Conservation (phyloP, 2,113 vertebrate species). For the Brienomyrus brachyistius region DNA sequence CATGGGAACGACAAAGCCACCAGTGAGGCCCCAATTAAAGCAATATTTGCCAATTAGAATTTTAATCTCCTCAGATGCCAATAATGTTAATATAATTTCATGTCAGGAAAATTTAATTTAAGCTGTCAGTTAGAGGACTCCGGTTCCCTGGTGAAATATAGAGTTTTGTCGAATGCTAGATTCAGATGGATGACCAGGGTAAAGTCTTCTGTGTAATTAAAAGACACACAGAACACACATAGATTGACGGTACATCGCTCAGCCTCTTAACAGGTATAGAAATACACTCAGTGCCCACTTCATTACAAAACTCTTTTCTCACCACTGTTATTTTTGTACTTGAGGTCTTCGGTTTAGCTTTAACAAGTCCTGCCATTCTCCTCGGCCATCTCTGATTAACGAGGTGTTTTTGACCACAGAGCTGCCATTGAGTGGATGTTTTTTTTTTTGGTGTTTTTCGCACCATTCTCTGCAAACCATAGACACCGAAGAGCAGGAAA, state of each 20-base stretch:
- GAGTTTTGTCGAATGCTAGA: not conserved
- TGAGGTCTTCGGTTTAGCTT: not conserved
- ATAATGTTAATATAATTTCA: constrained; percentile 12
- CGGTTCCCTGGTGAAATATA: not conserved
- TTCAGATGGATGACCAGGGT: not conserved
- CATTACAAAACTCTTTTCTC: not conserved
- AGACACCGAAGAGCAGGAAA: not conserved
- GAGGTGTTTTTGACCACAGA: not conserved
- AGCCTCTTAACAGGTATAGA: not conserved
- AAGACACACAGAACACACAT: not conserved
- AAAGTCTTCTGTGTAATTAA: not conserved
- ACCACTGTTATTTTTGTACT: not conserved
- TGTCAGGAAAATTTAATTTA: not conserved
- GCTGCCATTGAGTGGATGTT: not conserved
- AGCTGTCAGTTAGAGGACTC: not conserved
- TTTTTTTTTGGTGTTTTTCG: not conserved
- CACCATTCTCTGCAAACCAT: not conserved
- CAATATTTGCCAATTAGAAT: constrained; percentile 2
- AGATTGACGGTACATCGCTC: not conserved
- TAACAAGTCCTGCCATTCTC: not conserved
- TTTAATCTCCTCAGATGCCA: not conserved
- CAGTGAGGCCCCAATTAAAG: not conserved
- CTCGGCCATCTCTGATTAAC: not conserved
- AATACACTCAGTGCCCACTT: not conserved
- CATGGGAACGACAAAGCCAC: not conserved